Percentiles rank a stretch among this genome's conserved stretches.
phyloP scores from a whole-genome alignment of 2,797 vertebrate genomes.

The Scleropages formosus region DNA sequence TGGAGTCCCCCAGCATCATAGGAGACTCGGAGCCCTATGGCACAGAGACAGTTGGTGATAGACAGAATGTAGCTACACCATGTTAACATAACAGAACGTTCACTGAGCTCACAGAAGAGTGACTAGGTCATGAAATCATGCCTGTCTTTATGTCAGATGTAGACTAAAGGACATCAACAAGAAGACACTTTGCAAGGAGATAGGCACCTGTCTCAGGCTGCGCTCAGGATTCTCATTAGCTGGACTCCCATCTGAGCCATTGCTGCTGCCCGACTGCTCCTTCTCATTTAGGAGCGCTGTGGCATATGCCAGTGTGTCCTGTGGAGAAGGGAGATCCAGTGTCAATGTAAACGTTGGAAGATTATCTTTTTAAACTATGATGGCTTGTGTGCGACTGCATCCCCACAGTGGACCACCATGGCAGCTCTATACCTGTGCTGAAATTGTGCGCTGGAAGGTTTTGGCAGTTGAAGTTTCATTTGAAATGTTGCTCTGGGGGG shows the following conservation, averaged over 20 bases:
- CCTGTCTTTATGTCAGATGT: no score
- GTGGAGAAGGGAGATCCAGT: neutral
- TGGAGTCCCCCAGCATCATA: slow-evolving; percentile 95
- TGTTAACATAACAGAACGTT: neutral
- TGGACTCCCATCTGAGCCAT: slow-evolving; percentile 94
- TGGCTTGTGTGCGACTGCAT: neutral
- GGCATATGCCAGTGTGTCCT: slow-evolving; percentile 96
- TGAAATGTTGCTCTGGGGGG: slow-evolving; percentile 95
- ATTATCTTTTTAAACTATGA: slow-evolving; percentile 5
- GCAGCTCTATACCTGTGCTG: slow-evolving; percentile 81
- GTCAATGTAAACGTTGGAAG: slow-evolving; percentile 1
- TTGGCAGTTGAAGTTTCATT: slow-evolving; percentile 98
- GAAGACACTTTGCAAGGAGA: neutral
- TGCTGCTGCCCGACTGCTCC: slow-evolving; percentile 97
- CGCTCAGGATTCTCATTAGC: slow-evolving; percentile 91
- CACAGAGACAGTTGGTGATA: slow-evolving; percentile 21
- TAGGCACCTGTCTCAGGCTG: slow-evolving; percentile 86
- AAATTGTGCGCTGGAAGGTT: slow-evolving; percentile 98
- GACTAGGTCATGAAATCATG: no score
- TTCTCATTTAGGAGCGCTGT: slow-evolving; percentile 96
- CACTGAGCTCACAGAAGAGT: no score
- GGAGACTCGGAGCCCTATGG: slow-evolving; percentile 91
- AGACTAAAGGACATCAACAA: no score
- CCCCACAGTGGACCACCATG: neutral
- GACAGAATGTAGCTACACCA: no score